Conservation (phyloP, 1,140 invertebrate genomes). For the Neocloeon triangulifer region DNA sequence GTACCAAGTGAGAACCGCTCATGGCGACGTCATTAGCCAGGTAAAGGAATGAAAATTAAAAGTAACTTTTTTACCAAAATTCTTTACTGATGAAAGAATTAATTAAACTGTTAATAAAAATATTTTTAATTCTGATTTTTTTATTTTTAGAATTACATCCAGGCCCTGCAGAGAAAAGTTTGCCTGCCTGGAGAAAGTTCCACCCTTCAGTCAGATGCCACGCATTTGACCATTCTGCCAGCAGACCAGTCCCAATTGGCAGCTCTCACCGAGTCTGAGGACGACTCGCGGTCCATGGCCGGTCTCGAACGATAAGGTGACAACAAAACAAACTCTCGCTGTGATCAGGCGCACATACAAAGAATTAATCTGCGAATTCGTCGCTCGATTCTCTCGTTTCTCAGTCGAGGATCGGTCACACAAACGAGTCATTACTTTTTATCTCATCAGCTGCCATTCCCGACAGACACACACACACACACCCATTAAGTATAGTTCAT, state of each 20-base stretch:
- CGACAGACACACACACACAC: too few species aligned
- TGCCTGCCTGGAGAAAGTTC: slow-evolving; percentile 42
- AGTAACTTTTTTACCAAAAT: slow-evolving; percentile 3
- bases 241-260: slow-evolving; percentile 22
- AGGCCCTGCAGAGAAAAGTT: slow-evolving; percentile 46
- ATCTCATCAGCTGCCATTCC: too few species aligned
- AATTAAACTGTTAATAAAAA: slow-evolving; percentile 2
- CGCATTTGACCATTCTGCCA: slow-evolving; percentile 38
- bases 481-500: too few species aligned
- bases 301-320: too few species aligned
- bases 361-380: too few species aligned
- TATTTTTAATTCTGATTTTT: too few species aligned
- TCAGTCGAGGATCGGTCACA: too few species aligned
- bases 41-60: slow-evolving; percentile 18
- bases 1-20: slow-evolving; percentile 68
- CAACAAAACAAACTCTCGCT: too few species aligned
- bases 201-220: slow-evolving; percentile 47
- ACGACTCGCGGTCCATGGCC: slow-evolving; percentile 14
- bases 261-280: slow-evolving; percentile 21
- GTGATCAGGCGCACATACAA: too few species aligned
- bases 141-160: slow-evolving; percentile 50
- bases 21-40: slow-evolving; percentile 76
- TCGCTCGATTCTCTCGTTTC: too few species aligned
- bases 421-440: too few species aligned
- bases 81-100: neutral